Evolutionary conservation across 2,113 vertebrate species (phyloP), one percentile per base, ranked within the genome.

Genomic region (Pyrgilauda ruficollis): DNA sequence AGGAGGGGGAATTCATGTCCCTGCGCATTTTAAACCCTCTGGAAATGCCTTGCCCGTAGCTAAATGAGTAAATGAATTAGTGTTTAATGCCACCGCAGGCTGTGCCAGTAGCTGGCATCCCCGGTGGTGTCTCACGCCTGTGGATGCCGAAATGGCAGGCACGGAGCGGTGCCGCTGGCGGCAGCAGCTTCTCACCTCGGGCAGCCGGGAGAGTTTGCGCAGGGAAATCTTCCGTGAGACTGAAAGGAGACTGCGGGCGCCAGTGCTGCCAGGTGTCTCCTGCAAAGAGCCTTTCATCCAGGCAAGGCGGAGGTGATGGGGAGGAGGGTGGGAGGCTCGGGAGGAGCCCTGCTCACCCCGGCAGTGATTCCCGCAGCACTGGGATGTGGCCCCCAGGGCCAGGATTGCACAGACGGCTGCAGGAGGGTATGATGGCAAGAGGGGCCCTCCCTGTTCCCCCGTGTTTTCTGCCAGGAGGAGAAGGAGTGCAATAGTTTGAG

Each of bases 291-390:
- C 1, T 46, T 68, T 64, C 3, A 2, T 16, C 4, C 2, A 2
- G 44, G 62, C 33, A 47, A 24, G 61, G 49, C 0, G 0, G 44
- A 63, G 44, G 35, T 4, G 44, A 43, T 3, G 12, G 12, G 55
- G 61, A 82, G 15, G 61, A 59, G 50, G 30, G 7, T 6, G 31
- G 20, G 33, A 52, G 59, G 56, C 50, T 70, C 2, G 0, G 22
- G 30, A 88, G 22, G 26, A 79, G n/a, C n/a, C 63, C 31, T 2
- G 0, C 20, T 26, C 4, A 0, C 31, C 27, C 5, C 1, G 31
- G 31, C 7, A 9, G 41, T 0, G 7, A 13, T 47, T 30, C 46
- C 27, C 0, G 0, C 37, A 35, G 79, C 3, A 0, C 46, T 31
- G 63, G 68, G 77, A 37, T 26, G 39, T 2, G 49, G 39, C 33